These are phyloP conservation scores for Hylyphantes graminicola DNA, from an alignment of 1,140 invertebrate genomes.

Conservation along the genomic window DNA sequence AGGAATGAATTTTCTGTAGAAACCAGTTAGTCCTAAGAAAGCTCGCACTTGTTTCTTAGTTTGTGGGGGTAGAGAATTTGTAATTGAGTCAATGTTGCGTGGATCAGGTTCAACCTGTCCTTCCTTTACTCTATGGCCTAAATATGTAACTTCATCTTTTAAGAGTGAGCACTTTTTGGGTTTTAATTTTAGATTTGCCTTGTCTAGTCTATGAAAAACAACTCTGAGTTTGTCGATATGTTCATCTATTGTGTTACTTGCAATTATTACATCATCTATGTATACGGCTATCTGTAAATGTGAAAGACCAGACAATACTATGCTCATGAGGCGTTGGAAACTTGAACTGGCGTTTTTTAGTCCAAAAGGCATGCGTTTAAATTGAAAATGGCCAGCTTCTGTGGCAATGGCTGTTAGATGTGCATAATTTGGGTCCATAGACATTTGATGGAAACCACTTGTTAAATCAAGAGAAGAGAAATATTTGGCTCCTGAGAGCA, in stretches of 20 bases:
- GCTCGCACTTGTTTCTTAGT: slow-evolving; percentile 66
- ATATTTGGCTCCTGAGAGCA: not conserved
- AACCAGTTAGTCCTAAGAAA: slow-evolving; percentile 69
- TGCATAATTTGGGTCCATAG: not conserved
- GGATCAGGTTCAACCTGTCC: slow-evolving; percentile 66
- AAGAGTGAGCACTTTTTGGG: slow-evolving; percentile 60
- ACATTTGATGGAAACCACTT: slow-evolving; percentile 54
- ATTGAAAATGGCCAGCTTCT: slow-evolving; percentile 54
- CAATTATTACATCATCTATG: slow-evolving; percentile 57
- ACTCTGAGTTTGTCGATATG: slow-evolving; percentile 28
- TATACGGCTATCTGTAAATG: slow-evolving; percentile 1
- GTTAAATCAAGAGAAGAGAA: slow-evolving; percentile 57
- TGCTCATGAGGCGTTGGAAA: slow-evolving; percentile 63
- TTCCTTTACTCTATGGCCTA: slow-evolving; percentile 64
- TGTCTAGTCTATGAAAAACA: slow-evolving; percentile 27
- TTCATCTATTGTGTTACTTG: slow-evolving; percentile 52
- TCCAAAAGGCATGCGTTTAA: slow-evolving; percentile 59
- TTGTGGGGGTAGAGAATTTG: slow-evolving; percentile 64
- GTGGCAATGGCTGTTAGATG: slow-evolving; percentile 55
- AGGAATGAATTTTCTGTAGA: slow-evolving; percentile 69
- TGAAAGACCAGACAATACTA: slow-evolving; percentile 5
- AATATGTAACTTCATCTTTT: slow-evolving; percentile 46
- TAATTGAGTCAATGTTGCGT: slow-evolving; percentile 67
- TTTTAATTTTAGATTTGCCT: slow-evolving; percentile 62
- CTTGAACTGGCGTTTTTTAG: slow-evolving; percentile 53